Conservation (phyloP, 2,797 vertebrate species). For the Ctenopoma multispine region DNA sequence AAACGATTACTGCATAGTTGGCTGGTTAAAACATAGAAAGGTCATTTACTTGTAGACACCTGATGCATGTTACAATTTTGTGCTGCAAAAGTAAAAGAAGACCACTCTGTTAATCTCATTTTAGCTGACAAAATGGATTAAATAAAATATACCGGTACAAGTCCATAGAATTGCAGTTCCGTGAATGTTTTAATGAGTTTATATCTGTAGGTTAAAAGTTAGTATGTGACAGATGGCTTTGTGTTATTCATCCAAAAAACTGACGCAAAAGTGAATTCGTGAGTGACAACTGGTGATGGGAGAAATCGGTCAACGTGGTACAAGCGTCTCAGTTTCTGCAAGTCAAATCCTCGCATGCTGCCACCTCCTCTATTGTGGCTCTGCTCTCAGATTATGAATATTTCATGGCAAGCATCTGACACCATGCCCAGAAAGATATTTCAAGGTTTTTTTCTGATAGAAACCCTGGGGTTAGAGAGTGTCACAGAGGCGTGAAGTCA, state of each 20-base stretch:
- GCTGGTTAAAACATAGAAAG: not conserved
- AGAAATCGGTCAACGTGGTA: slow-evolving; percentile 73
- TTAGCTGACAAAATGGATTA: slow-evolving; percentile 19
- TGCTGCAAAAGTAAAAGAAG: slow-evolving; percentile 4
- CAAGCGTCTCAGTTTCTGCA: slow-evolving; percentile 76
- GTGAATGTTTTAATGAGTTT: slow-evolving; percentile 33
- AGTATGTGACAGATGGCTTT: slow-evolving; percentile 53
- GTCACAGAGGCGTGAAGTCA: slow-evolving; percentile 80
- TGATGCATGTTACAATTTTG: not conserved
- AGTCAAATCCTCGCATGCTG: slow-evolving; percentile 76
- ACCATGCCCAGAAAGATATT: slow-evolving; percentile 81
- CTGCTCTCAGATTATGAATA: slow-evolving; percentile 80
- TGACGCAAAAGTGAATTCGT: slow-evolving; percentile 70
- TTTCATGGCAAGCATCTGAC: slow-evolving; percentile 83
- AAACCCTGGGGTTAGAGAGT: slow-evolving; percentile 80
- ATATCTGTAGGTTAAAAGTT: slow-evolving; percentile 51
- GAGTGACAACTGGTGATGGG: slow-evolving; percentile 74
- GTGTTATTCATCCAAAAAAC: slow-evolving; percentile 54
- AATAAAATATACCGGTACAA: slow-evolving; percentile 33
- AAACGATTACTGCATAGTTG: not conserved
- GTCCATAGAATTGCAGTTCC: slow-evolving; percentile 9
- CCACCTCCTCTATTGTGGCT: slow-evolving; percentile 78
- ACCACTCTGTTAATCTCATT: slow-evolving; percentile 12
- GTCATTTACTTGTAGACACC: not conserved
- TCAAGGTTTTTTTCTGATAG: slow-evolving; percentile 65